These are phyloP conservation scores for Cheilinus undulatus DNA, from an alignment of 2,113 vertebrate species.

Conservation along the genomic window DNA sequence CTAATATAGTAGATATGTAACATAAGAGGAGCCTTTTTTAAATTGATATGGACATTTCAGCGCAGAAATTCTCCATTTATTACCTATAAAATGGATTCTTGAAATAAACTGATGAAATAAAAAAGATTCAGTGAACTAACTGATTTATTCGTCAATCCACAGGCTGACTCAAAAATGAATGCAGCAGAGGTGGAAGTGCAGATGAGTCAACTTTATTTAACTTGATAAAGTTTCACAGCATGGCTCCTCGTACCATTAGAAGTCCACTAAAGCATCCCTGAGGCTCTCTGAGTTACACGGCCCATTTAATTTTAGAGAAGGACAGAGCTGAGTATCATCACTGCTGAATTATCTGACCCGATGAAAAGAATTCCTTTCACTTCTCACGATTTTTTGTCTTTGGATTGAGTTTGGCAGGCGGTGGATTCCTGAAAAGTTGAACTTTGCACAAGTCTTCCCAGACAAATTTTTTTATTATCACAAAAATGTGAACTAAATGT, in stretches of 20 bases:
- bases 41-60: too few species aligned
- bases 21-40: too few species aligned
- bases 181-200: too few species aligned
- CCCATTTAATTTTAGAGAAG: not conserved
- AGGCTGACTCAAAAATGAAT: not conserved
- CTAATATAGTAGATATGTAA: too few species aligned
- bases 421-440: not conserved
- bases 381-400: not conserved
- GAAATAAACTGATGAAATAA: not conserved
- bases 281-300: not conserved
- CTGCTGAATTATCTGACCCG: not conserved
- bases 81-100: not conserved
- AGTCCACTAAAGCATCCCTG: not conserved
- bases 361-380: not conserved
- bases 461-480: slow-evolving; percentile 2
- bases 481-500: slow-evolving; percentile 20
- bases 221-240: not conserved
- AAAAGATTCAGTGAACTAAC: not conserved
- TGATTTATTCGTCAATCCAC: not conserved
- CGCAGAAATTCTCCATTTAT: too few species aligned
- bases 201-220: not conserved
- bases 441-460: not conserved
- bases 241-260: not conserved
- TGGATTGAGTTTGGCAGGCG: not conserved
- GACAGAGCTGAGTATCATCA: not conserved